A percentile compares a stretch with the other conserved stretches of the same genome.
Evolutionary conservation across 2,113 vertebrate genomes (phyloP).

Genomic region (Cololabis saira): DNA sequence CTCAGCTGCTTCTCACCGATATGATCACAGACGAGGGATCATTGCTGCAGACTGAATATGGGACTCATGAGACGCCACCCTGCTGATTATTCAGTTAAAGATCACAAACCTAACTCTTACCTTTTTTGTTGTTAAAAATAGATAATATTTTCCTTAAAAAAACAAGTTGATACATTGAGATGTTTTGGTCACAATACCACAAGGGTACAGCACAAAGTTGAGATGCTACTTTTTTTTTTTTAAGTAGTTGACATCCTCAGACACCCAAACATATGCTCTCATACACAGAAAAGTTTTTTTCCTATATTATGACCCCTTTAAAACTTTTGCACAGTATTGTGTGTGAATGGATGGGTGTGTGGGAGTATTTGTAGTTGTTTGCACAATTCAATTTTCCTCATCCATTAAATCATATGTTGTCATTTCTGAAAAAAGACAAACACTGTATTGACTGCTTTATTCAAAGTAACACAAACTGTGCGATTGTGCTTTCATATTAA

Average conservation of each 20-base stretch:
- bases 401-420: constrained; percentile 29
- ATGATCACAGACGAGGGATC: not conserved
- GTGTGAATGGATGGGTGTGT: not conserved
- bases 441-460: constrained; percentile 44
- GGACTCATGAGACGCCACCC: not conserved
- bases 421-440: constrained; percentile 41
- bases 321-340: constrained; percentile 28
- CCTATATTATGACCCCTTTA: no score
- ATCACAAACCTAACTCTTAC: no score
- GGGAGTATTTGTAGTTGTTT: constrained; percentile 13
- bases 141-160: no score
- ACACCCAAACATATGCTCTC: no score
- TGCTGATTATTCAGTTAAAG: no score
- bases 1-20: not conserved
- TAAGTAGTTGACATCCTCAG: no score
- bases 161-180: no score
- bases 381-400: constrained; percentile 47
- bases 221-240: no score
- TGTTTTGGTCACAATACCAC: no score
- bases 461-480: constrained; percentile 29
- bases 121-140: no score
- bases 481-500: constrained; percentile 37
- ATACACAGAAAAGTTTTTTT: no score
- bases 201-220: no score
- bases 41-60: not conserved